A percentile compares a stretch with the other conserved stretches of the same genome.
Conservation (phyloP, 2,888 invertebrate genomes). For the Thymelicus lineola region DNA sequence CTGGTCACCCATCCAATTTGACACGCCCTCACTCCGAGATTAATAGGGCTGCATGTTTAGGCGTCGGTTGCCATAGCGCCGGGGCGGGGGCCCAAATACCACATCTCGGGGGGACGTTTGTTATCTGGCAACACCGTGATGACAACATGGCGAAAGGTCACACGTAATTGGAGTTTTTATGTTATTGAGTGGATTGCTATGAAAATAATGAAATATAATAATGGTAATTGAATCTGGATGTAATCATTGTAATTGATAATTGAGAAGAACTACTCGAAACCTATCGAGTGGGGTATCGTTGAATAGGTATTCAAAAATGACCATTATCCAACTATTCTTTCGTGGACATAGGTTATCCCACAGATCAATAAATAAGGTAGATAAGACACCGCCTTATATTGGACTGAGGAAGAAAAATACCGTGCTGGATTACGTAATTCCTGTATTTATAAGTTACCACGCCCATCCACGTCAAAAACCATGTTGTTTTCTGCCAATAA, state of each 20-base stretch:
- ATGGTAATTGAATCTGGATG: not conserved
- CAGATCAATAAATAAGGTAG: too few relatives aligned
- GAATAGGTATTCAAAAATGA: too few relatives aligned
- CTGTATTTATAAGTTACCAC: too few relatives aligned
- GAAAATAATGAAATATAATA: constrained; percentile 3
- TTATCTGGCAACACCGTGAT: constrained; percentile 67
- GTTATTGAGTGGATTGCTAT: constrained; percentile 24
- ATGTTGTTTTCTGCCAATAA: too few relatives aligned
- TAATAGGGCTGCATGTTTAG: constrained; percentile 80
- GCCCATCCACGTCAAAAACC: too few relatives aligned
- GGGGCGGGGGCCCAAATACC: constrained; percentile 73
- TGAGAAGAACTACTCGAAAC: too few relatives aligned
- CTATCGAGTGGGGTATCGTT: too few relatives aligned
- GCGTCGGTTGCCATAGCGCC: constrained; percentile 73
- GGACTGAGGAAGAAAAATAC: too few relatives aligned
- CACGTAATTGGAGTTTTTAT: constrained; percentile 51
- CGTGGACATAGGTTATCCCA: too few relatives aligned
- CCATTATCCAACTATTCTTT: too few relatives aligned
- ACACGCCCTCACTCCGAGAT: constrained; percentile 77
- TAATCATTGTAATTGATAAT: not conserved
- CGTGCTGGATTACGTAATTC: too few relatives aligned
- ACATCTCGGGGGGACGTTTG: constrained; percentile 77
- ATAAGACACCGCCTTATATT: too few relatives aligned
- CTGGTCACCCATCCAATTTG: constrained; percentile 62
- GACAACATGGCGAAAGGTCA: constrained; percentile 56